Evolutionary conservation across 2,888 invertebrate species (phyloP), one percentile per base, ranked within the genome.

Genomic region (Parthenolecanium corni): DNA sequence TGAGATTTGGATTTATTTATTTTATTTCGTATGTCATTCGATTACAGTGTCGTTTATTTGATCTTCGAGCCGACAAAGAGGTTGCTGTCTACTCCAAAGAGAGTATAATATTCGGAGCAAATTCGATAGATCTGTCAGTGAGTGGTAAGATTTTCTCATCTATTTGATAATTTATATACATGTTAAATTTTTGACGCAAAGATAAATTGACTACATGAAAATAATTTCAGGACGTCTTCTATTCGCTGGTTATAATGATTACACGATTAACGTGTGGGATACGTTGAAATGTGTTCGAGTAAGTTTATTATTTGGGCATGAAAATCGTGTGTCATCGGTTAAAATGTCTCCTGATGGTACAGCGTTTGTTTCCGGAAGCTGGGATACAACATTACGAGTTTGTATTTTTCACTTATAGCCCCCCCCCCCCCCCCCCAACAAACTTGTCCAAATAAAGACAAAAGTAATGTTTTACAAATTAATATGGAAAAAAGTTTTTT

Each of bases 241-340:
- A 69, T 97, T 98, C 78, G 95, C 96, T 69, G 98, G 96, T 64
- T 97, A 98, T 78, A 92, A 94, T 74, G 98, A 98, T 77, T 95
- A 97, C 76, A 96, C 95, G 38, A 92, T 97, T 61, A 93, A 95
- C 76, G 89, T 95, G 38, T 98, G 98, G 98, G 98, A 98, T 77
- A 92, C 94, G 40, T 78, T 98, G 67, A 97, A 97, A 73, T 92
- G 91, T 69, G 83, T 83, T 70, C 81, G 96, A 66, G 85, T 94
- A 53, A 86, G 89, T 72, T 82, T 94, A 69, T 77, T 96, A 64
- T 93, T 93, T 74, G 95, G 94, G 1, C 96, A 96, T 76, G 96
- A 96, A 77, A 95, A 96, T 76, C 81, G 95, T 71, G 92, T 95
- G 47, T 88, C 89, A 57, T 87, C 88, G 76, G 80, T 94, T 66